A percentile compares a stretch with the other conserved stretches of the same genome.
phyloP scores from a whole-genome alignment of 2,113 vertebrate genomes.

The Ceyx melanurus region DNA sequence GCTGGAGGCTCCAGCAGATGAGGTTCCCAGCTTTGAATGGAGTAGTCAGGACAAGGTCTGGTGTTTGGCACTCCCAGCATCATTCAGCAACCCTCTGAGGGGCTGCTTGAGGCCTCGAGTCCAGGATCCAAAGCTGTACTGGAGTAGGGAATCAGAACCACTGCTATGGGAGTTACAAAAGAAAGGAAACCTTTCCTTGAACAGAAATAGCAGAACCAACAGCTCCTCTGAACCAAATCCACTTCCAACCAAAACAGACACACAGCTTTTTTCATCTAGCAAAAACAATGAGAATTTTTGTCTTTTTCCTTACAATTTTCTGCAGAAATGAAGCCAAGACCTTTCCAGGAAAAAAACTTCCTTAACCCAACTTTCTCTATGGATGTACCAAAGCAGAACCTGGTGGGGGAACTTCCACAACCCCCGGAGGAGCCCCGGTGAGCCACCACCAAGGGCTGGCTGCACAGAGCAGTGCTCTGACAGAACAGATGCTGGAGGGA shows the following conservation, averaged over 20 bases:
- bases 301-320: too few species aligned
- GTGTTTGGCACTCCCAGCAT: background rate
- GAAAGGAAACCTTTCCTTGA: background rate
- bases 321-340: background rate
- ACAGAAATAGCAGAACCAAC: background rate
- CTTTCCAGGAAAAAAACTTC: background rate
- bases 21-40: background rate
- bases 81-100: background rate
- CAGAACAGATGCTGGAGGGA: accelerated
- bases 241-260: background rate
- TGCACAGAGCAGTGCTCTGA: background rate
- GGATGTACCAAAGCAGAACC: background rate
- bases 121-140: background rate
- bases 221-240: background rate
- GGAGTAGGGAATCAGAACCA: background rate
- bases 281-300: background rate
- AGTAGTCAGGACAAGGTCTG: background rate
- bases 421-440: accelerated
- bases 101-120: background rate
- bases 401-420: background rate
- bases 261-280: accelerated
- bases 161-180: background rate
- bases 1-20: background rate
- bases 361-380: background rate
- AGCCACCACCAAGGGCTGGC: background rate